Evolutionary conservation across 2,888 invertebrate species (phyloP), one percentile per base, ranked within the genome.

Genomic region (Andrena flavipes): DNA sequence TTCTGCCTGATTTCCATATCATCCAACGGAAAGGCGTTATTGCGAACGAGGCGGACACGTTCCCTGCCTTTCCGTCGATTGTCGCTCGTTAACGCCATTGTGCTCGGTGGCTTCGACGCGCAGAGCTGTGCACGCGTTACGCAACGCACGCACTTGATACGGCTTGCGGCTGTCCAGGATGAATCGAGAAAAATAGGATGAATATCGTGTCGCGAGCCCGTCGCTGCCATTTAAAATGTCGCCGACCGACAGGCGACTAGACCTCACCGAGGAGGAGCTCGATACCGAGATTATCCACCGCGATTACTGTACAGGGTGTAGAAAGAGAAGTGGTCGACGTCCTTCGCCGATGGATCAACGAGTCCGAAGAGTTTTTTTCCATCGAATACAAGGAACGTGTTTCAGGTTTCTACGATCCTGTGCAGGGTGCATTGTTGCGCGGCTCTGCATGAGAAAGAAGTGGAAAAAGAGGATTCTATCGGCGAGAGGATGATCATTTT

Each of bases 11-110:
- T 56, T 56, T 56, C 56, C 56, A 56, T 56, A 29, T 8, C 42
- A 49, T 23, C 6, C 16, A 64, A 73, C 77, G 56, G 73, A 79
- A 85, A 77, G 51, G 84, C 80, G 74, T 83, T 83, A 68, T 80
- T 68, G 80, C 80, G 59, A 82, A 72, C 77, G 73, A 75, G 74
- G 70, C 72, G 76, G 56, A 74, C 75, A 64, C 75, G 70, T 70
- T 69, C 69, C 75, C 68, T 76, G 78, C 76, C 71, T 59, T 71
- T 69, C 76, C 78, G 78, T 77, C 86, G 83, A 85, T 85, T 82
- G 79, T 72, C 77, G 86, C 84, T 86, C 84, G 84, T 86, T 86
- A 86, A 87, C 84, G 87, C 87, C 78, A 84, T 86, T 84, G 86
- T 79, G 74, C 74, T 51, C 75, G 35, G 30, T 60, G 63, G 67